Conservation (phyloP, 2,888 invertebrate species). For the Callyntrura sp. region DNA sequence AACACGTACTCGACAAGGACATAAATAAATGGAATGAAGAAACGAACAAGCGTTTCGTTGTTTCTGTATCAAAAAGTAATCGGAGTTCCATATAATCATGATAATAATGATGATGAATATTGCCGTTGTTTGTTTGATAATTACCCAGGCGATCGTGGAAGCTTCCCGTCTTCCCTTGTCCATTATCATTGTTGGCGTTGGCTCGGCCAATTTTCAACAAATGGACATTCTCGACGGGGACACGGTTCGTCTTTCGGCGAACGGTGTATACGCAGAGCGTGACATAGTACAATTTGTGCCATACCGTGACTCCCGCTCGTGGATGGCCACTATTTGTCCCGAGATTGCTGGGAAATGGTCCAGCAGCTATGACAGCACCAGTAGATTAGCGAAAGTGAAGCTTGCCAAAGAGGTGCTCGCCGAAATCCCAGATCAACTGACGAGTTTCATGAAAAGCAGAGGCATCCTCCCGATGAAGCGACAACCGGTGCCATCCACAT, state of each 20-base stretch:
- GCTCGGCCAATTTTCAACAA: conserved; percentile 87
- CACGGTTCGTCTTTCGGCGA: conserved; percentile 84
- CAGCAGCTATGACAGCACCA: conserved; percentile 80
- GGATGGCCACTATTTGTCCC: conserved; percentile 82
- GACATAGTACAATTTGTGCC: conserved; percentile 89
- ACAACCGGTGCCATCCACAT: conserved; percentile 56
- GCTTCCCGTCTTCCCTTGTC: conserved; percentile 87
- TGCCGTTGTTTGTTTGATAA: not conserved
- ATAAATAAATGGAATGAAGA: too few relatives aligned
- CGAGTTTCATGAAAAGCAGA: conserved; percentile 86
- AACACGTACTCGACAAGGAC: too few relatives aligned
- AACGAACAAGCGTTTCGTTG: too few relatives aligned
- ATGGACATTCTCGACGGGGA: conserved; percentile 88
- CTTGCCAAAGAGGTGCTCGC: conserved; percentile 88
- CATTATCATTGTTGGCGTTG: conserved; percentile 88
- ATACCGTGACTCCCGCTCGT: conserved; percentile 81
- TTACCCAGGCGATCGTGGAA: conserved; percentile 85
- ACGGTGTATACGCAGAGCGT: conserved; percentile 86
- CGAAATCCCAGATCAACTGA: conserved; percentile 87
- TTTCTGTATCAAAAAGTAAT: not conserved
- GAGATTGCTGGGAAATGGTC: conserved; percentile 82
- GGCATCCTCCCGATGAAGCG: conserved; percentile 85
- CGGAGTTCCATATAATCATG: not conserved
- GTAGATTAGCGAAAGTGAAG: conserved; percentile 82
- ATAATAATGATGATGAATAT: conserved; percentile 12